phyloP scores from a whole-genome alignment of 2,797 vertebrate species.

The Psittacula echo region DNA sequence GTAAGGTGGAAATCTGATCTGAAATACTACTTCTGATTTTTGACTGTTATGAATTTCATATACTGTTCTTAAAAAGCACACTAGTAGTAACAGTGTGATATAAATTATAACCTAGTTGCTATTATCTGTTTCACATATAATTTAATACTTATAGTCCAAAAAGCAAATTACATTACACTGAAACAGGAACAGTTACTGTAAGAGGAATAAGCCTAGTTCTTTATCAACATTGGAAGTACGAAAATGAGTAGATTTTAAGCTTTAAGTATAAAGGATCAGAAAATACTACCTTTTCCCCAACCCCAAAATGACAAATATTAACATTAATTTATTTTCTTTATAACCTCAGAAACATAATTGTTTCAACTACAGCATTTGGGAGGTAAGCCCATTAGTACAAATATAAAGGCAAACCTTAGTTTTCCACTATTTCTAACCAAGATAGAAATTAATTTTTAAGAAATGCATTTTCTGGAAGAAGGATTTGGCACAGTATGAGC shows the following conservation, averaged over 20 bases:
- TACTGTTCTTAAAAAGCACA: neutral
- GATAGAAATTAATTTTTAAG: fast-evolving
- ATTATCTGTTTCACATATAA: neutral
- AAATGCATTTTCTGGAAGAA: neutral
- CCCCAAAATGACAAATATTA: neutral
- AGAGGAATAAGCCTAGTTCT: neutral
- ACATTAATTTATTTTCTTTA: neutral
- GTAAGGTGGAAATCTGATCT: neutral
- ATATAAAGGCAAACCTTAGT: neutral
- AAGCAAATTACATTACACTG: neutral
- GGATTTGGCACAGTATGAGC: neutral
- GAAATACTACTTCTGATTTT: neutral
- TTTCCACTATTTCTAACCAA: neutral
- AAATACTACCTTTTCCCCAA: fast-evolving
- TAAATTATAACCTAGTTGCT: neutral
- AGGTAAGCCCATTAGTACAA: neutral
- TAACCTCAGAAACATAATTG: neutral
- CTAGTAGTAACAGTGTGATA: neutral
- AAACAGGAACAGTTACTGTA: neutral
- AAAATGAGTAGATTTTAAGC: neutral
- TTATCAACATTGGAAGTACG: neutral
- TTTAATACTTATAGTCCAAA: neutral
- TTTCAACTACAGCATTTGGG: neutral
- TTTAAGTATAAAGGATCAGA: neutral
- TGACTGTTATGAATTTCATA: neutral